Evolutionary conservation across 2,888 invertebrate species (phyloP), one percentile per base, ranked within the genome.

Genomic region (Embidobia sp.): DNA sequence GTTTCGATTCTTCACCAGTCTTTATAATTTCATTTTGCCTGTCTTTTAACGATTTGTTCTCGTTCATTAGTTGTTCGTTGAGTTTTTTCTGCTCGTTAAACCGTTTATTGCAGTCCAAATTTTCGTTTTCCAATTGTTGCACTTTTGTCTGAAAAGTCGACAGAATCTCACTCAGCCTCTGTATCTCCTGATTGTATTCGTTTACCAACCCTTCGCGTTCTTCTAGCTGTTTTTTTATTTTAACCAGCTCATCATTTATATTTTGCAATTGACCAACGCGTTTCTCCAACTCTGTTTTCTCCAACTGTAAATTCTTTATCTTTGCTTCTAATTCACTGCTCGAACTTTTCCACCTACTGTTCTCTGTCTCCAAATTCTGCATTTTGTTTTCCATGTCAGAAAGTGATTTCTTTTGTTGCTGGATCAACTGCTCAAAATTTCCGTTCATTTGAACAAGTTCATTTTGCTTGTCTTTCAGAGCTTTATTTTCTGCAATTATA

Each of bases 401-500:
- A 19, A 67, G 48, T 3, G 0, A 46, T 8, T 40, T 29, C 31
- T 37, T 53, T 42, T 59, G 46, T 6, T 26, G 19, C 8, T 67
- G 48, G 11, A 72, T 72, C 0, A 44, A 70, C n/a, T 67, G 22
- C 44, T 75, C 59, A 4, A 81, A 35, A 16, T 77, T 51, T 72
- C 80, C 49, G 16, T 59, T 74, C 4, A 78, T 44, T n/a, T 81
- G 82, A 2, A 73, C 1, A 18, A 85, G 51, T 40, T 84, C 80
- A 49, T 83, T 83, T 49, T 83, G 77, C 33, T 79, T 79, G 27
- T 83, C 78, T 22, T 86, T 83, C 6, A 87, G 72, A 63, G 83
- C 69, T 26, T 82, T 79, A 63, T 84, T 86, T 63, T 84, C 82
- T 11, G 75, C 61, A 5, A 57, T 57, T 13, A 83, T 16, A 78